Percentiles rank a stretch among this genome's conserved stretches.
These are phyloP conservation scores for Achatina immaculata DNA, from an alignment of 1,140 invertebrate genomes.

Conservation along the genomic window DNA sequence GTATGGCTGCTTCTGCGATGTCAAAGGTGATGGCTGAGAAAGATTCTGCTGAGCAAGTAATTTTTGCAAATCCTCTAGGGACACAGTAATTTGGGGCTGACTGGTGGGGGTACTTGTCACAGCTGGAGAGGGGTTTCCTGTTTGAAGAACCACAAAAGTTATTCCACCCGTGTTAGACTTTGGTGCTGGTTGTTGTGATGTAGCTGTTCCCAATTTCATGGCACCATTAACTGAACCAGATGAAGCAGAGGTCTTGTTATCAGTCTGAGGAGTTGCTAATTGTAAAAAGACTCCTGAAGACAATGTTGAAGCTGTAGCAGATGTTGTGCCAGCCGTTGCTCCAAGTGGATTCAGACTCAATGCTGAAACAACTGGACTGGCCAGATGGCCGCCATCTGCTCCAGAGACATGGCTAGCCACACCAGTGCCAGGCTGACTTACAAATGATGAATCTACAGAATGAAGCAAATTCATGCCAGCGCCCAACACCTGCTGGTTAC, in stretches of 20 bases:
- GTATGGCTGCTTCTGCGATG: neutral
- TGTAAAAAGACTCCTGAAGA: neutral
- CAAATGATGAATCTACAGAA: neutral
- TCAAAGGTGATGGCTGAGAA: neutral
- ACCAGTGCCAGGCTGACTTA: neutral
- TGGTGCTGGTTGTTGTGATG: neutral
- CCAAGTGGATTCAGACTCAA: neutral
- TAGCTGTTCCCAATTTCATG: neutral
- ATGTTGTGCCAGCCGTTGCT: neutral
- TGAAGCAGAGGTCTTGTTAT: neutral
- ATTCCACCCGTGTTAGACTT: neutral
- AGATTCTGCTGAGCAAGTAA: slow-evolving; percentile 20
- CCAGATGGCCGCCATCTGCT: neutral
- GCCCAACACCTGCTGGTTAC: neutral
- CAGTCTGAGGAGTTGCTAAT: neutral
- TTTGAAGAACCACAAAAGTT: neutral
- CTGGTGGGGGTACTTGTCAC: neutral
- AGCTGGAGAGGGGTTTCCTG: neutral
- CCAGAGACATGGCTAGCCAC: neutral
- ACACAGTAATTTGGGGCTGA: slow-evolving; percentile 31
- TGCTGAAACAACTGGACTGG: neutral
- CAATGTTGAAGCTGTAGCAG: neutral
- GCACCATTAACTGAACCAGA: neutral
- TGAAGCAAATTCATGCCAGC: neutral
- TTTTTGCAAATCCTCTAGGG: slow-evolving; percentile 29